phyloP scores from a whole-genome alignment of 2,797 vertebrate species.

The Micropoecilia bifurca region DNA sequence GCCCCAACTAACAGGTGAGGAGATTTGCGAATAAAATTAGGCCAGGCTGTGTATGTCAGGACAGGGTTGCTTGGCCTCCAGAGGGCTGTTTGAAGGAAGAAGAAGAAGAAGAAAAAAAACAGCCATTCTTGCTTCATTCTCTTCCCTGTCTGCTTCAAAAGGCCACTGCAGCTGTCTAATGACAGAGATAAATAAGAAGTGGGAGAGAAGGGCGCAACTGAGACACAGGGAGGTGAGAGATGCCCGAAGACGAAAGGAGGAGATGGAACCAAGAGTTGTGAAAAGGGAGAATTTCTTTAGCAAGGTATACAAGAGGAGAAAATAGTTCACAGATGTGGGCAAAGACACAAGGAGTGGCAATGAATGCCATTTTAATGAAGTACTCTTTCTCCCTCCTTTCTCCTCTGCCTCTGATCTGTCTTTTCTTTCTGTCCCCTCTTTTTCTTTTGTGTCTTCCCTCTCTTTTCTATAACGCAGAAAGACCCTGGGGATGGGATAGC shows the following conservation, averaged over 20 bases:
- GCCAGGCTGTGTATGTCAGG: slow-evolving; percentile 38
- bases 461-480: slow-evolving; percentile 30
- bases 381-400: slow-evolving; percentile 30
- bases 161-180: slow-evolving; percentile 37
- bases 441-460: slow-evolving; percentile 27
- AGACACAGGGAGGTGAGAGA: slow-evolving; percentile 18
- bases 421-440: slow-evolving; percentile 17
- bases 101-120: slow-evolving; percentile 32
- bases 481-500: slow-evolving; percentile 40
- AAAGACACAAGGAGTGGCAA: slow-evolving; percentile 33
- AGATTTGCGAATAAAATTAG: slow-evolving; percentile 39
- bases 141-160: slow-evolving; percentile 34
- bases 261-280: slow-evolving; percentile 2
- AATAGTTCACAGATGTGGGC: slow-evolving; percentile 49
- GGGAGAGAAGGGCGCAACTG: slow-evolving; percentile 4
- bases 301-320: slow-evolving; percentile 10
- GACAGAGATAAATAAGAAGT: slow-evolving; percentile 49
- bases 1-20: slow-evolving; percentile 49
- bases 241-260: slow-evolving; percentile 21
- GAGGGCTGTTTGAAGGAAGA: slow-evolving; percentile 36
- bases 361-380: slow-evolving; percentile 55
- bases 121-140: slow-evolving; percentile 26
- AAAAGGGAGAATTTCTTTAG: slow-evolving; percentile 15
- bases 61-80: slow-evolving; percentile 28
- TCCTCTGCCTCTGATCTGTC: slow-evolving; percentile 36